phyloP scores from a whole-genome alignment of 2,888 invertebrate genomes.

The Lamproptera curius region DNA sequence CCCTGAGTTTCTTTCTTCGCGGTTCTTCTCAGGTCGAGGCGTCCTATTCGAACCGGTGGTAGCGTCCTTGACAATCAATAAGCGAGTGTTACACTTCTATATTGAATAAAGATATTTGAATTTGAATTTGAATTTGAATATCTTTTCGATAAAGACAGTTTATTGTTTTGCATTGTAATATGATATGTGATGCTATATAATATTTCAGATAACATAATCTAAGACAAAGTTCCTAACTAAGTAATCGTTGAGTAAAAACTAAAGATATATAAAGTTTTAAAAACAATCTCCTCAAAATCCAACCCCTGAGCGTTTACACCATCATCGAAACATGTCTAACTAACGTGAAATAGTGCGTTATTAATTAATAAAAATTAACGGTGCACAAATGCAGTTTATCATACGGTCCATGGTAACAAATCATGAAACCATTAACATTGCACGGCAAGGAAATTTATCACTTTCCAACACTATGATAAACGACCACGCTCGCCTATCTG shows the following conservation, averaged over 20 bases:
- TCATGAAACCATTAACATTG: neutral
- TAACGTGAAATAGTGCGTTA: neutral
- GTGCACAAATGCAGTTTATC: neutral
- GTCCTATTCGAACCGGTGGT: too few relatives aligned
- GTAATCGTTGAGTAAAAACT: neutral
- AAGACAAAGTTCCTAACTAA: neutral
- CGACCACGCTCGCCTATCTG: neutral
- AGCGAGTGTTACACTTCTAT: too few relatives aligned
- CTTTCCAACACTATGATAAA: neutral
- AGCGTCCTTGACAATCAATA: too few relatives aligned
- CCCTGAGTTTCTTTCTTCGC: too few relatives aligned
- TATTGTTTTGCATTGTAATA: neutral
- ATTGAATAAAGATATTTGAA: too few relatives aligned
- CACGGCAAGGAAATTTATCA: neutral
- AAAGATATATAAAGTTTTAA: neutral
- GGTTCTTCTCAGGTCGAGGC: too few relatives aligned
- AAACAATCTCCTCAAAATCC: neutral
- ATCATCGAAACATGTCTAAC: neutral
- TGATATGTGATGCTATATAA: neutral
- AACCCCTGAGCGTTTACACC: neutral
- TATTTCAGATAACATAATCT: neutral
- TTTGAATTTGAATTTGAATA: neutral
- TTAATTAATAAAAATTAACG: constrained; percentile 3
- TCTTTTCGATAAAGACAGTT: neutral
- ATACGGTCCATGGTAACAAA: neutral